A percentile compares a stretch with the other conserved stretches of the same genome.
These are phyloP conservation scores for Argyrosomus regius DNA, from an alignment of 2,797 vertebrate genomes.

Conservation along the genomic window DNA sequence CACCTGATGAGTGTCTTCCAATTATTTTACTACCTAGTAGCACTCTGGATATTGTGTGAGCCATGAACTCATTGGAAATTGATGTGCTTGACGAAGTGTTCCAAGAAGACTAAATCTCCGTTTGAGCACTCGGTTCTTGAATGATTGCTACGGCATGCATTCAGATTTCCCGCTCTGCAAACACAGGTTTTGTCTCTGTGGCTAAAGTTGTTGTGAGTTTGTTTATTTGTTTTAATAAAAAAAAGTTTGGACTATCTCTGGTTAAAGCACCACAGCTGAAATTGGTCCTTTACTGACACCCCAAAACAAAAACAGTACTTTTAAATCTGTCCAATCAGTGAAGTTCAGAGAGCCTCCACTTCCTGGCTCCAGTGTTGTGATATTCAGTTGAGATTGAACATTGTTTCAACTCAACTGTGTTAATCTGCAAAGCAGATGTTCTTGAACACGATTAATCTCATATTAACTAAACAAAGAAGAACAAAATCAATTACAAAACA, in stretches of 20 bases:
- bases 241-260: background rate
- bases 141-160: background rate
- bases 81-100: background rate
- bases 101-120: background rate
- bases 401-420: background rate
- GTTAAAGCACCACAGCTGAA: background rate
- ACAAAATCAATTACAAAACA: background rate
- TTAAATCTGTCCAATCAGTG: background rate
- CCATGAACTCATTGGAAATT: constrained; percentile 7
- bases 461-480: background rate
- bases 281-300: background rate
- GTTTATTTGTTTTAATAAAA: background rate
- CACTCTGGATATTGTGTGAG: background rate
- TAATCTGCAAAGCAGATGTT: background rate
- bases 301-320: background rate
- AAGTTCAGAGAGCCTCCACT: background rate
- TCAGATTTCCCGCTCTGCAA: background rate
- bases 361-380: background rate
- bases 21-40: constrained; percentile 19
- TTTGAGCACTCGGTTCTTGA: background rate
- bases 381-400: background rate
- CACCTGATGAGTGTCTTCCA: background rate
- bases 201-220: background rate
- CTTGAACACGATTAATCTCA: background rate
- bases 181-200: background rate